Evolutionary conservation across 2,113 vertebrate genomes (phyloP), one percentile per base, ranked within the genome.

Genomic region (Cochlearius cochlearius): DNA sequence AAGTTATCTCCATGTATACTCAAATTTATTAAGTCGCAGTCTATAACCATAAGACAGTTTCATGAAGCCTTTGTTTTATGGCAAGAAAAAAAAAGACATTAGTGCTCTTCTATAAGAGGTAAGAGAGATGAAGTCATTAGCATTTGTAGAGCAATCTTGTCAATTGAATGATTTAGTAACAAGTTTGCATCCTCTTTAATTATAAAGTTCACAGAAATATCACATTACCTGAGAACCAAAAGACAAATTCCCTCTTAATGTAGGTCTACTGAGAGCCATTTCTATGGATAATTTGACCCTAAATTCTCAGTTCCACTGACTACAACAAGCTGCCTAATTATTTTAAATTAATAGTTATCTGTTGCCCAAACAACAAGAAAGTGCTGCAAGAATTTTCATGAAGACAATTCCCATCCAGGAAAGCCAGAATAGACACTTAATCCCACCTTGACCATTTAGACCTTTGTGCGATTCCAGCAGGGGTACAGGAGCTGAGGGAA

Each of bases 301-400:
- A 93, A 95, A 90, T 96, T 92, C 63, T 95, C 52, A 80, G 29
- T 29, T 71, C 17, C 21, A 52, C 47, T 64, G 69, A 56, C 39
- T 89, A 34, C 16, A 30, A 71, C 32, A 60, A 71, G 64, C 56
- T 69, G 15, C 52, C 52, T 88, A 76, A 94, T 88, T 93, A 92
- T 81, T 96, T 85, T 45, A 75, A 94, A 94, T 93, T 78, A 79
- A 95, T 91, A 78, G 39, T 21, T 80, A 36, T 29, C 18, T 83
- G 5, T 75, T 90, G 19, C 17, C 64, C 60, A 95, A 91, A 85
- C 34, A 76, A 75, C 6, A 62, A 47, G 39, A 67, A 81, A 73
- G 6, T 16, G 7, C 43, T 84, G 36, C 4, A 52, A 62, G 59
- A 50, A 74, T 94, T 86, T 95, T 77, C n/a, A 30, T 11, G 10